phyloP scores from a whole-genome alignment of 1,140 invertebrate species.

The Whitmania pigra region DNA sequence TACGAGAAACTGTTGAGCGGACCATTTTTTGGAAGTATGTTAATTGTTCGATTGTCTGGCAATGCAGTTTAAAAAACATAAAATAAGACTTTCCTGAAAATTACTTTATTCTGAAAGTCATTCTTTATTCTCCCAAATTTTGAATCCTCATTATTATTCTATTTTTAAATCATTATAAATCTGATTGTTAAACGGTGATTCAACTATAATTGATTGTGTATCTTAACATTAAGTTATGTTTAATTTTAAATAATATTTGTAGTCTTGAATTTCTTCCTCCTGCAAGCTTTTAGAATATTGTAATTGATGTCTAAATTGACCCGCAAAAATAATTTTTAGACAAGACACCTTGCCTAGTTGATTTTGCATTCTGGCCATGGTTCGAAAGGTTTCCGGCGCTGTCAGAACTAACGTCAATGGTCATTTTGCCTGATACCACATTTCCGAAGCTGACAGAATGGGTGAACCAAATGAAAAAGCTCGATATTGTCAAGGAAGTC shows the following conservation, averaged over 20 bases:
- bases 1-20: constrained; percentile 1
- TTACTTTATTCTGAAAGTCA: no score
- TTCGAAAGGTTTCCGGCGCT: constrained; percentile 16
- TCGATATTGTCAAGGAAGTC: constrained; percentile 10
- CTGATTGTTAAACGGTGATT: no score
- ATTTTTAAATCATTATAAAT: no score
- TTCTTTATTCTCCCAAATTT: no score
- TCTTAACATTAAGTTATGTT: no score
- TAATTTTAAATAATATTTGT: no score
- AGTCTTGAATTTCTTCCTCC: no score
- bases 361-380: constrained; percentile 17
- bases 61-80: no score
- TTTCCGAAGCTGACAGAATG: neutral
- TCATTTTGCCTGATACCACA: neutral
- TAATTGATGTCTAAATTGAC: neutral
- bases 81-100: no score
- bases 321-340: neutral
- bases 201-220: no score
- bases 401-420: neutral
- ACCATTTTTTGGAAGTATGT: constrained; percentile 9
- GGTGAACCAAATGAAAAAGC: constrained; percentile 15
- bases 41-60: neutral
- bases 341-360: constrained; percentile 1
- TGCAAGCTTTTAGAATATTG: no score
- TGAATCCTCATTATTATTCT: no score